Evolutionary conservation across 2,888 invertebrate genomes (phyloP).

Genomic region (Yponomeuta malinellus): DNA sequence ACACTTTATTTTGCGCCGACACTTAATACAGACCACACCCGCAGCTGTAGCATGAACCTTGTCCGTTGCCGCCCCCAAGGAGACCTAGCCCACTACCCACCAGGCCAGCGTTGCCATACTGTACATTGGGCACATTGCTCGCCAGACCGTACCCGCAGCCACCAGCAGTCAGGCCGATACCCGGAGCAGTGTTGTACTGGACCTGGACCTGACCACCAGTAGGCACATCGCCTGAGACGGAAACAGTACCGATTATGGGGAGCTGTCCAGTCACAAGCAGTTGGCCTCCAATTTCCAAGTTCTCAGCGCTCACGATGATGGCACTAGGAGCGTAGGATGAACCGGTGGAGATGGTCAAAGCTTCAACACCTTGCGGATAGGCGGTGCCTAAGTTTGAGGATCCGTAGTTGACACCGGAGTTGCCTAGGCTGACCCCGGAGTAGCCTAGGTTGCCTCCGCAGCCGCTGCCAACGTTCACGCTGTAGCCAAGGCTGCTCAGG

Average conservation of each 20-base stretch:
- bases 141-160: neutral
- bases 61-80: neutral
- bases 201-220: neutral
- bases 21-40: too few relatives aligned
- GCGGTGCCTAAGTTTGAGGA: neutral
- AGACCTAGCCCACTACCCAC: neutral
- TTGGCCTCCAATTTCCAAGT: neutral
- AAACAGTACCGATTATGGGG: neutral
- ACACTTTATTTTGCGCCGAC: too few relatives aligned
- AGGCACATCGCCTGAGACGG: neutral
- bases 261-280: neutral
- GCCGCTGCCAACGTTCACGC: neutral
- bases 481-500: neutral
- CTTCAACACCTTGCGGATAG: neutral
- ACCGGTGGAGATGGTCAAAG: neutral
- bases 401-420: neutral
- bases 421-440: neutral
- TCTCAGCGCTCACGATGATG: neutral
- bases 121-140: neutral
- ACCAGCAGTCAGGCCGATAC: neutral
- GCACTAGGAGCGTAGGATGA: neutral
- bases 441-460: conserved; percentile 2
- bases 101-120: neutral
- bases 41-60: too few relatives aligned
- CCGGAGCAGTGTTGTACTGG: neutral